Evolutionary conservation across 2,888 invertebrate genomes (phyloP), one percentile per base, ranked within the genome.

Genomic region (Aphrophora alni): DNA sequence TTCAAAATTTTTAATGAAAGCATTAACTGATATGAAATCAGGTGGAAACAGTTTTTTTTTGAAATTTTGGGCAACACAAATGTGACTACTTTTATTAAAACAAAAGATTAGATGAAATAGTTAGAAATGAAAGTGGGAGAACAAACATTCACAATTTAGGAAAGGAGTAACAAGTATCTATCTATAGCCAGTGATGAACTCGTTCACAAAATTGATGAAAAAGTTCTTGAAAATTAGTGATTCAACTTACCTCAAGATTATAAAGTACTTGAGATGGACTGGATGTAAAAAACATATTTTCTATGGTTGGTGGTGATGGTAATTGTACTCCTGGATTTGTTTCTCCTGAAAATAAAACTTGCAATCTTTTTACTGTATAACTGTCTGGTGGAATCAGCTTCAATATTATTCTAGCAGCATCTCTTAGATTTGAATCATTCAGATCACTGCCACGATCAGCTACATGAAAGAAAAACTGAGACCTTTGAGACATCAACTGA

Each of bases 391-490:
- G 97, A 88, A 97, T 93, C 82, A 96, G 90, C 87, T 94, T 94
- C 70, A 96, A 90, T 27, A 97, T 90, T 80, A 93, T 91, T 85
- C 96, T 92, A 0, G 95, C 95, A 69, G 95, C 95, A 87, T 98
- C 98, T 68, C 96, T 92, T 84, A 98, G 89, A 80, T 93, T 93
- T 24, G 94, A 92, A 86, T 96, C 94, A 84, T 93, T 92, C 86
- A 97, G 91, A 78, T 93, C 92, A 86, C 96, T 95, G 71, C 98
- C 98, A 85, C 97, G 89, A 87, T 97, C 97, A 86, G 97, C 95
- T 85, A 98, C 89, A 88, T 97, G 95, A 87, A 95, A 91, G 88
- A 96, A 94, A 88, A 96, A 96, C 81, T 93, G 93, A 51, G 93
- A 91, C 85, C 95, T 93, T 89, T 94, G 93, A 0, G 98, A 93